Evolutionary conservation across 1,140 invertebrate species (phyloP).

Genomic region (Amphibalanus amphitrite): DNA sequence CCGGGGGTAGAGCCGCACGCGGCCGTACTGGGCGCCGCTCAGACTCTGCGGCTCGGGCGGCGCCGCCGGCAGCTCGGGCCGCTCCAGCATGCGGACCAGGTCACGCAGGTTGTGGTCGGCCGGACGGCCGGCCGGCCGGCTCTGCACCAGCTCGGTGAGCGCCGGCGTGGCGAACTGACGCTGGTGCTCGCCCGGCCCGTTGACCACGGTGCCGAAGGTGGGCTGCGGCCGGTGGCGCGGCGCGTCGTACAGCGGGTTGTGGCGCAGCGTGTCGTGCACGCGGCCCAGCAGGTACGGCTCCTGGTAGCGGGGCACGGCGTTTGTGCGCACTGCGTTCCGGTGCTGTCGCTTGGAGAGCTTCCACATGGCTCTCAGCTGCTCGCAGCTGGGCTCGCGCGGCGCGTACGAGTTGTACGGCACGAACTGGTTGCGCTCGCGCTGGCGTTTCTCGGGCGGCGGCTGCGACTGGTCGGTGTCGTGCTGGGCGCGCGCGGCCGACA

Average conservation of each 20-base stretch:
- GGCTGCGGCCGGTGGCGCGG: not conserved
- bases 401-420: conserved; percentile 13
- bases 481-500: no score
- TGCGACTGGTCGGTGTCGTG: no score
- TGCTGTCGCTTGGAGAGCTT: conserved; percentile 71
- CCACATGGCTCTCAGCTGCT: conserved; percentile 77
- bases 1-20: not conserved
- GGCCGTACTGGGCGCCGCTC: not conserved
- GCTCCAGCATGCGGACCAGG: not conserved
- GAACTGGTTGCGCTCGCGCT: conserved; percentile 18
- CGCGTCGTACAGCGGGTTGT: conserved; percentile 1
- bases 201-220: not conserved
- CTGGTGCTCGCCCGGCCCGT: not conserved
- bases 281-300: conserved; percentile 57
- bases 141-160: not conserved
- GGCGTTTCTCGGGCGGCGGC: conserved; percentile 10
- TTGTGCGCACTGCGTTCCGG: conserved; percentile 63
- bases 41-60: not conserved
- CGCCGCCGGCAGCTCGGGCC: not conserved
- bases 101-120: not conserved
- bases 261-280: not conserved
- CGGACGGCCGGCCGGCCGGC: no score
- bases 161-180: not conserved
- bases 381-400: conserved; percentile 52
- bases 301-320: conserved; percentile 57